These are phyloP conservation scores for Eumaeus atala DNA, from an alignment of 1,140 invertebrate genomes.

Conservation along the genomic window DNA sequence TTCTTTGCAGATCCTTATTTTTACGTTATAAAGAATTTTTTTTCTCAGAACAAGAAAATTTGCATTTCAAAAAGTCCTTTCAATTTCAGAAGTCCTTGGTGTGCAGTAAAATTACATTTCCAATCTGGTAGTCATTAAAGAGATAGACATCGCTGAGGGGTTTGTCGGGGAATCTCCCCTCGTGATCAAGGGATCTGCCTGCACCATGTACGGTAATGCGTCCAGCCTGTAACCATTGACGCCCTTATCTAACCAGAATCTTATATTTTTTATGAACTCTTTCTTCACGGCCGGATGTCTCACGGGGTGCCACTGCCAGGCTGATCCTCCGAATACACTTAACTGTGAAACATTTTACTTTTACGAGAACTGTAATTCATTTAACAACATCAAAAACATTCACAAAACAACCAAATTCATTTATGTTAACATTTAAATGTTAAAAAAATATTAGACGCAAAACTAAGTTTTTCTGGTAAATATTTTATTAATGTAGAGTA, in stretches of 20 bases:
- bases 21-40: no score
- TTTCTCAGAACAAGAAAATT: no score
- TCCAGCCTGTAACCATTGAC: constrained; percentile 82
- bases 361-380: no score
- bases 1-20: no score
- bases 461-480: no score
- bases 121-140: background rate
- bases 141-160: constrained; percentile 40
- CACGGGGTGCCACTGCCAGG: constrained; percentile 79
- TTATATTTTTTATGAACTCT: constrained; percentile 69
- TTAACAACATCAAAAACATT: no score
- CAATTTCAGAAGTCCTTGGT: constrained; percentile 6
- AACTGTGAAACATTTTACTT: constrained; percentile 29
- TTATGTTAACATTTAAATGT: no score
- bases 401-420: no score
- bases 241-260: constrained; percentile 79
- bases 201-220: constrained; percentile 76
- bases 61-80: no score
- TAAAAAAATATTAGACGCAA: no score
- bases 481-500: no score
- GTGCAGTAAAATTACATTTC: background rate
- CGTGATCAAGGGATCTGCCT: constrained; percentile 62
- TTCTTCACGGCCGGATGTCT: constrained; percentile 9
- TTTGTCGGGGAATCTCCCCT: constrained; percentile 75
- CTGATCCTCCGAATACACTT: constrained; percentile 73